phyloP scores from a whole-genome alignment of 2,797 vertebrate genomes.

The Poeciliopsis turneri region DNA sequence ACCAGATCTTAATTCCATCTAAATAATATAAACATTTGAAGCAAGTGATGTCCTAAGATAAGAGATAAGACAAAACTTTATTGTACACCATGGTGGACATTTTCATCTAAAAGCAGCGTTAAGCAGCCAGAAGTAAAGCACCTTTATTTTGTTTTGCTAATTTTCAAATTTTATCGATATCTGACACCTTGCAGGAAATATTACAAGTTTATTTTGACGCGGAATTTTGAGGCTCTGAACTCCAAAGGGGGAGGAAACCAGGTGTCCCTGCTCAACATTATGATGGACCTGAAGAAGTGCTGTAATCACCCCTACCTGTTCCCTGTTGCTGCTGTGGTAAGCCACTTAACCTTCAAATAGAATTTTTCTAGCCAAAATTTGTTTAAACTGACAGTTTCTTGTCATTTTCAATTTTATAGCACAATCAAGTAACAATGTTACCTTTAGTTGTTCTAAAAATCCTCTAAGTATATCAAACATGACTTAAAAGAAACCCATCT shows the following conservation, averaged over 20 bases:
- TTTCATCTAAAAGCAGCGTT: neutral
- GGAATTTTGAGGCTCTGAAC: constrained; percentile 97
- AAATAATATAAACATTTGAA: neutral
- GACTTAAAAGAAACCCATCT: too few species aligned
- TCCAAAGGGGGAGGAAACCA: constrained; percentile 98
- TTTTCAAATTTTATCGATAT: constrained; percentile 5
- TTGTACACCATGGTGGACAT: neutral
- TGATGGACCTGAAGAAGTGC: constrained; percentile 99
- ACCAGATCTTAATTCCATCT: neutral
- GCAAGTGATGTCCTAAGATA: neutral
- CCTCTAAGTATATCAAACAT: too few species aligned
- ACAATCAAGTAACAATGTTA: too few species aligned
- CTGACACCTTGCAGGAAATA: constrained; percentile 87
- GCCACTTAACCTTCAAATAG: constrained; percentile 24
- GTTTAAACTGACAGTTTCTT: neutral
- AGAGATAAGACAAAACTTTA: too few species aligned
- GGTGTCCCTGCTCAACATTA: constrained; percentile 97
- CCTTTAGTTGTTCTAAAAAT: too few species aligned
- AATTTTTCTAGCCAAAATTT: neutral
- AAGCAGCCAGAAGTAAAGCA: neutral
- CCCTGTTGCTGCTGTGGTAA: constrained; percentile 94
- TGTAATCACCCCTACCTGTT: constrained; percentile 99
- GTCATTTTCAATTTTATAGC: too few species aligned
- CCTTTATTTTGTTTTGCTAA: neutral
- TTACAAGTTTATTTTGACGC: constrained; percentile 98